Conservation (phyloP, 35 echinoderm and acorn worm species). For the Chiridota heheva region DNA sequence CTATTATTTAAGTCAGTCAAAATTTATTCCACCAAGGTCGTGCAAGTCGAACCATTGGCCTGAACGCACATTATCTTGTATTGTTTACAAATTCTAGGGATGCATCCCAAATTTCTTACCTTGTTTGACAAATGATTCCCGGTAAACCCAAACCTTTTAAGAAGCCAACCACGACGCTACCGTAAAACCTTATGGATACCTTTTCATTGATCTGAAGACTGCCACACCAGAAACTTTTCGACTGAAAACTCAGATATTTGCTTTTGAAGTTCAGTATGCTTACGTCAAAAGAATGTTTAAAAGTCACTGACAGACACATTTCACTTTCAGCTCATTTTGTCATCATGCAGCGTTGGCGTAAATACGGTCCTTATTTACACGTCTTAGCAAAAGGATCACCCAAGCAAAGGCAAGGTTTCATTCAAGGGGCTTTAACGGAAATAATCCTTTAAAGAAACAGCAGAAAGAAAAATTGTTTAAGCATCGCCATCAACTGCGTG, state of each 20-base stretch:
- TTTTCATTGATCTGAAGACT: constrained; percentile 46
- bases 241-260: constrained; percentile 50
- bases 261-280: constrained; percentile 13
- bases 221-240: constrained; percentile 34
- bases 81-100: too few relatives aligned
- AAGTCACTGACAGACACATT: neutral
- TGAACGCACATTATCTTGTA: too few relatives aligned
- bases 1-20: too few relatives aligned
- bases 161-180: constrained; percentile 44
- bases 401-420: too few relatives aligned
- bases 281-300: neutral
- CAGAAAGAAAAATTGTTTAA: neutral
- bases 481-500: constrained; percentile 12
- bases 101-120: too few relatives aligned
- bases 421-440: neutral
- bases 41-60: too few relatives aligned
- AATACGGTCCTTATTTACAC: too few relatives aligned
- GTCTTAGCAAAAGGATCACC: too few relatives aligned
- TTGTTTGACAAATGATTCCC: too few relatives aligned
- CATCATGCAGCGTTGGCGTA: too few relatives aligned
- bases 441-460: neutral
- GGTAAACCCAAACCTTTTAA: neutral
- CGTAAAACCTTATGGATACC: constrained; percentile 38
- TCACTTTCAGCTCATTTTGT: too few relatives aligned
- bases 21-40: too few relatives aligned